phyloP scores from a whole-genome alignment of 2,113 vertebrate genomes.

The Heterocephalus glaber region DNA sequence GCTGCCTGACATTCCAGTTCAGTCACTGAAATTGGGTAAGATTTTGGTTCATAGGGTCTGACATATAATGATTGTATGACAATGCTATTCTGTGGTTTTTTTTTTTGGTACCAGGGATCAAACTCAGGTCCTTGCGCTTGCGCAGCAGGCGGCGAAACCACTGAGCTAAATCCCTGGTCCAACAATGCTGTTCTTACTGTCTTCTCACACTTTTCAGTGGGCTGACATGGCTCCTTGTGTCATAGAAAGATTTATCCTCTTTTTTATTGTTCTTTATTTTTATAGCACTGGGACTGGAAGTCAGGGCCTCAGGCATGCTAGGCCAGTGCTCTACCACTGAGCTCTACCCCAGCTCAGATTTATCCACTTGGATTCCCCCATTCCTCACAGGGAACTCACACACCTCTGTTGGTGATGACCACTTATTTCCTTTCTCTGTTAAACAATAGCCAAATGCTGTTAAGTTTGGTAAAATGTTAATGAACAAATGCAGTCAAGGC shows the following conservation, averaged over 20 bases:
- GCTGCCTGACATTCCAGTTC: not conserved
- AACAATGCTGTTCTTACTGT: not conserved
- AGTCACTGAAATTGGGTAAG: not conserved
- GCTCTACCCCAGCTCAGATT: not conserved
- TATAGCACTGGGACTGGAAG: not conserved
- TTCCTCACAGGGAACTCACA: not conserved
- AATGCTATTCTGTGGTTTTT: too few species aligned
- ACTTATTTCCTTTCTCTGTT: not conserved
- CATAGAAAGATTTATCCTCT: not conserved
- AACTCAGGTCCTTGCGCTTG: too few species aligned
- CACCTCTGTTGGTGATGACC: not conserved
- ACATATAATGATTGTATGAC: not conserved
- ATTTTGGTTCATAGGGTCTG: not conserved
- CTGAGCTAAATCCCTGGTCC: too few species aligned
- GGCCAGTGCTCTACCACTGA: not conserved
- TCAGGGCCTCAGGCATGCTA: not conserved
- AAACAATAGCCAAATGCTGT: not conserved
- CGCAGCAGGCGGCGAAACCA: too few species aligned
- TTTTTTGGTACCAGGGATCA: too few species aligned
- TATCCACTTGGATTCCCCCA: not conserved
- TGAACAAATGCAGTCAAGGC: not conserved
- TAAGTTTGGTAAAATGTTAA: not conserved
- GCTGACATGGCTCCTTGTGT: not conserved
- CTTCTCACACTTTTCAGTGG: not conserved
- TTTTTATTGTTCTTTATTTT: not conserved